These are phyloP conservation scores for Odontomachus brunneus DNA, from an alignment of 1,140 invertebrate species.

Conservation along the genomic window DNA sequence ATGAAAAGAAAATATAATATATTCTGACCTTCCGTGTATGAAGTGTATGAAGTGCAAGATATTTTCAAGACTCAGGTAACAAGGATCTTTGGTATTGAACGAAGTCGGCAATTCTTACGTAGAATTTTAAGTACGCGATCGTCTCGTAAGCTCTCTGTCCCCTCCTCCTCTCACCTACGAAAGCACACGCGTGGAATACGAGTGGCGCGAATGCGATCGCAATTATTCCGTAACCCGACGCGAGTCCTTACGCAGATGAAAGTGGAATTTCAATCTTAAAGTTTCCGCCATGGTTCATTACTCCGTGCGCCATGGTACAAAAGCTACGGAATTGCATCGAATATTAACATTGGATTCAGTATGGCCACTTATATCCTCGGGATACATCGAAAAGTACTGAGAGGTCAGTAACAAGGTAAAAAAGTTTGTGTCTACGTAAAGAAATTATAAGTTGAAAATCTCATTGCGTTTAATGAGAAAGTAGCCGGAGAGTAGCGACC, in stretches of 20 bases:
- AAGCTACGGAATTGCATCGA: conserved; percentile 58
- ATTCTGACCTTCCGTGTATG: too few relatives aligned
- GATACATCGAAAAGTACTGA: conserved; percentile 58
- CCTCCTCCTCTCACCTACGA: neutral
- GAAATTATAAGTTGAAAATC: conserved; percentile 74
- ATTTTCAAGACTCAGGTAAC: too few relatives aligned
- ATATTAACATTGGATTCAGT: conserved; percentile 62
- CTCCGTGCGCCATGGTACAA: conserved; percentile 29
- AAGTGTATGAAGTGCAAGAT: too few relatives aligned
- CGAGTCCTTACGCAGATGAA: conserved; percentile 46
- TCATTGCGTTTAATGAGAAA: conserved; percentile 75
- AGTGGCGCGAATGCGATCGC: conserved; percentile 7
- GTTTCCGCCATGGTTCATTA: conserved; percentile 47
- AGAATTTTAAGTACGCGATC: too few relatives aligned
- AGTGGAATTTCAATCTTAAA: conserved; percentile 50
- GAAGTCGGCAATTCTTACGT: too few relatives aligned
- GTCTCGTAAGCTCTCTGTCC: too few relatives aligned
- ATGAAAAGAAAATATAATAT: too few relatives aligned
- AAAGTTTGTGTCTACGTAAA: conserved; percentile 69
- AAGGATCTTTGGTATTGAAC: too few relatives aligned
- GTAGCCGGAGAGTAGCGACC: conserved; percentile 58
- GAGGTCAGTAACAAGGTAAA: conserved; percentile 69
- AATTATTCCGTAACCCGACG: conserved; percentile 48
- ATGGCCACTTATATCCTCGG: conserved; percentile 58
- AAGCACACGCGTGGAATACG: neutral